Base-by-base conservation (phyloP, 2,888 invertebrate genomes). In the Apamea monoglypha region DNA sequence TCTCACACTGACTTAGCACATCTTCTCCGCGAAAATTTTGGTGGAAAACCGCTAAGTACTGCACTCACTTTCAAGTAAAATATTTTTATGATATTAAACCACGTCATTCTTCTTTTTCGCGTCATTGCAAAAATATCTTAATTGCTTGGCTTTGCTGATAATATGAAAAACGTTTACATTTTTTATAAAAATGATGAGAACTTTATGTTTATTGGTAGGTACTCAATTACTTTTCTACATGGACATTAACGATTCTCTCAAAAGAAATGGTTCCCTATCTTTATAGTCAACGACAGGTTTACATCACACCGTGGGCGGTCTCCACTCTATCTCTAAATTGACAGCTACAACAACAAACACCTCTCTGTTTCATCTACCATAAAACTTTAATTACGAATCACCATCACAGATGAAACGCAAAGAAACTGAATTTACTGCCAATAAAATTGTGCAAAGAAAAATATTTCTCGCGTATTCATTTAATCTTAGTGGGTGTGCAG, bases 381-480 rank as follows among this genome's bases (percentile, higher is more conserved):
- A 88, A 88, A 88, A 82, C 18, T 80, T 83, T 88, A 88, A 88
- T 88, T 88, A 88, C 88, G 74, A 78, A 87, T 88, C 87, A 84
- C 77, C 88, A 83, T 84, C 87, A 83, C 85, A 83, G 85, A 87
- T 85, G 80, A 87, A 70, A 80, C 72, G 78, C 80, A 75, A 75
- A 80, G 78, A 83, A 87, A 78, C 71, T 80, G 84, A 82, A 77
- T 87, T 80, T 80, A 86, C 74, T 82, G 86, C 80, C 83, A 85
- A 86, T 88, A 87, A 88, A 89, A 76, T 75, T 80, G 74, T 56
- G 66, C 69, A 66, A 81, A 83, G 71, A 76, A 85, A 85, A 87
- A 88, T 83, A 87, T 79, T 71, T 76, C 36, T 36, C 50, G 68
- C n/a, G 64, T 67, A 82, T 70, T 85, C 68, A 80, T 79, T 88